Percentiles rank a stretch among this genome's conserved stretches.
Conservation (phyloP, 2,888 invertebrate genomes). For the Amblyteles armatorius region DNA sequence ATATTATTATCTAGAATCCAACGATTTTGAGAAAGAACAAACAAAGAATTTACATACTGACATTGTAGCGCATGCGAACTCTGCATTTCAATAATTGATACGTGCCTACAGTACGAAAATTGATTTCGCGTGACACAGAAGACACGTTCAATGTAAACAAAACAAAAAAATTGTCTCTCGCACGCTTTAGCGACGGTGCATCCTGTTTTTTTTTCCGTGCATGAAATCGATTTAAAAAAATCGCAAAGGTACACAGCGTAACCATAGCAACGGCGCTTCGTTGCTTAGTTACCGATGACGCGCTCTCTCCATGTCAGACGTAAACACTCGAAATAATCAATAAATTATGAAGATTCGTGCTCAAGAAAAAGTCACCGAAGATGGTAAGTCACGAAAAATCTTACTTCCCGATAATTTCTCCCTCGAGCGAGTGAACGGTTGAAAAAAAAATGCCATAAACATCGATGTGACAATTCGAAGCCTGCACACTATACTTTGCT, state of each 20-base stretch:
- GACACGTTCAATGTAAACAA: background rate
- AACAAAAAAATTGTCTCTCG: background rate
- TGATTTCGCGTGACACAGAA: background rate
- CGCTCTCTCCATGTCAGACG: slow-evolving; percentile 5
- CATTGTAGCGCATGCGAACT: background rate
- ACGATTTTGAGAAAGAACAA: background rate
- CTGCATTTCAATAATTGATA: background rate
- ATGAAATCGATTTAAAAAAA: background rate
- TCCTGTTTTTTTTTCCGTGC: background rate
- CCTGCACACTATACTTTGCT: background rate
- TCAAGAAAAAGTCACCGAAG: slow-evolving; percentile 2
- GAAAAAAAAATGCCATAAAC: background rate
- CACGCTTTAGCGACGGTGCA: background rate
- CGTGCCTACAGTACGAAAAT: background rate
- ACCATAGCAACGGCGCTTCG: background rate
- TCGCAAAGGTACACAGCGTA: background rate
- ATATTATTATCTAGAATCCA: background rate
- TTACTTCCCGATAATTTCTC: background rate
- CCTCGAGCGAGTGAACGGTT: background rate
- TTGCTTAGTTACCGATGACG: slow-evolving; percentile 12
- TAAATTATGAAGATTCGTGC: slow-evolving; percentile 17
- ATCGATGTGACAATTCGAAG: background rate
- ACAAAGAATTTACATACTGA: background rate
- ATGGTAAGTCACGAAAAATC: slow-evolving; percentile 2
- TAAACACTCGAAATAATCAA: slow-evolving; percentile 19